Evolutionary conservation across 2,888 invertebrate genomes (phyloP).

Genomic region (Himalopsyche tibetana): DNA sequence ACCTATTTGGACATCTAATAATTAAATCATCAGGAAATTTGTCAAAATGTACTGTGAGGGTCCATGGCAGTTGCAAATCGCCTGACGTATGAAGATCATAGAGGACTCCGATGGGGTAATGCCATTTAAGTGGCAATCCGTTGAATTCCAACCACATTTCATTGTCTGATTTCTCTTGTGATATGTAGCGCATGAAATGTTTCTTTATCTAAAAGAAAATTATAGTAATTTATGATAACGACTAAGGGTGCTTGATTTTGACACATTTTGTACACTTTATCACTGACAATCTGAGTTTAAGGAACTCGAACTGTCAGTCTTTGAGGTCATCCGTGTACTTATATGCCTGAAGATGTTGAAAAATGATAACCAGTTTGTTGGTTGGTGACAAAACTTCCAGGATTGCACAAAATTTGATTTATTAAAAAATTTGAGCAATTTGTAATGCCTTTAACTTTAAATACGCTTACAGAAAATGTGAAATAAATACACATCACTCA

Average conservation of each 20-base stretch:
- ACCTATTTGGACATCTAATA: conserved; percentile 92
- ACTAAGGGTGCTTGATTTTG: no score
- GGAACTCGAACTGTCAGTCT: no score
- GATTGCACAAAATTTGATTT: background rate
- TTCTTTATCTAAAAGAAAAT: conserved; percentile 83
- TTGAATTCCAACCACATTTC: conserved; percentile 97
- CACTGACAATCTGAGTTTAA: no score
- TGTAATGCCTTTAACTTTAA: no score
- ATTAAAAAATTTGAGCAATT: background rate
- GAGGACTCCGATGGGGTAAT: conserved; percentile 92
- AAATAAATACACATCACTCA: no score
- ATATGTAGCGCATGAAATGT: conserved; percentile 90
- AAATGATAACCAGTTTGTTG: background rate
- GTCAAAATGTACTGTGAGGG: conserved; percentile 94
- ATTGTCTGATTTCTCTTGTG: conserved; percentile 87
- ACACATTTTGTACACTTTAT: no score
- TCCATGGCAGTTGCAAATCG: conserved; percentile 92
- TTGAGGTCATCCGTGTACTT: background rate
- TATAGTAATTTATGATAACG: no score
- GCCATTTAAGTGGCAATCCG: conserved; percentile 94
- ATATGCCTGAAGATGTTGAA: background rate
- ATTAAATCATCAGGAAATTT: conserved; percentile 94
- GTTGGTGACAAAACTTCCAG: background rate
- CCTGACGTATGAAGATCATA: conserved; percentile 84
- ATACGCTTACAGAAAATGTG: no score